Evolutionary conservation across 1,140 invertebrate species (phyloP).

Genomic region (Bradysia coprophila): DNA sequence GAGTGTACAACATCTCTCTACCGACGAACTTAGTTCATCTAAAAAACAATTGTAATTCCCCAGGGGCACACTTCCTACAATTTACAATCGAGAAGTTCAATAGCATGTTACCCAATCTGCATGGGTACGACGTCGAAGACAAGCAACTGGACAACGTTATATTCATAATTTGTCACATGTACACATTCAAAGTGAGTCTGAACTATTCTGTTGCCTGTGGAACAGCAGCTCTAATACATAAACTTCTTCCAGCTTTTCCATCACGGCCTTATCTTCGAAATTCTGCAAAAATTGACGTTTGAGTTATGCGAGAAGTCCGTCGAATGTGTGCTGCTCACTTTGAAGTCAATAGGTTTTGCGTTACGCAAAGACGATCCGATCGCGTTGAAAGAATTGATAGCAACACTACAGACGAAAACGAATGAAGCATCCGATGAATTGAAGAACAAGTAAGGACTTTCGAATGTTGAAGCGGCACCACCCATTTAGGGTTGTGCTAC

Average conservation of each 20-base stretch:
- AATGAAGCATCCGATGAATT: conserved; percentile 10
- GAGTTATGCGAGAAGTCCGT: conserved; percentile 65
- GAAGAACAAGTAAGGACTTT: conserved; percentile 27
- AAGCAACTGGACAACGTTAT: conserved; percentile 79
- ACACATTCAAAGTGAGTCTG: conserved; percentile 84
- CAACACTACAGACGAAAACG: conserved; percentile 53
- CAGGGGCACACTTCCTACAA: conserved; percentile 64
- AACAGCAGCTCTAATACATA: too few species aligned
- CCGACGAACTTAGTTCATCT: too few species aligned
- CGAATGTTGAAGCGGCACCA: too few species aligned
- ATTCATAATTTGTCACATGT: conserved; percentile 61
- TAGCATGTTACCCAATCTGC: conserved; percentile 26
- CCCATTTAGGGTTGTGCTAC: too few species aligned
- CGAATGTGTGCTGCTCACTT: conserved; percentile 62
- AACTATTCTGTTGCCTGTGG: too few species aligned
- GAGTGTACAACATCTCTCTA: too few species aligned
- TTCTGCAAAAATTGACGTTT: conserved; percentile 41
- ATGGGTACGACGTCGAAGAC: conserved; percentile 36
- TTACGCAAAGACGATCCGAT: conserved; percentile 76
- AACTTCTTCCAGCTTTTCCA: conserved; percentile 45
- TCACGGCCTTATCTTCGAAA: conserved; percentile 50
- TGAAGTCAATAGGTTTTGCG: conserved; percentile 64
- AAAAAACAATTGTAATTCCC: too few species aligned
- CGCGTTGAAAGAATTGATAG: conserved; percentile 63
- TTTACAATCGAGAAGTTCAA: conserved; percentile 46